Conservation (phyloP, 2,888 invertebrate species). For the Pseudeuparius sepicola region DNA sequence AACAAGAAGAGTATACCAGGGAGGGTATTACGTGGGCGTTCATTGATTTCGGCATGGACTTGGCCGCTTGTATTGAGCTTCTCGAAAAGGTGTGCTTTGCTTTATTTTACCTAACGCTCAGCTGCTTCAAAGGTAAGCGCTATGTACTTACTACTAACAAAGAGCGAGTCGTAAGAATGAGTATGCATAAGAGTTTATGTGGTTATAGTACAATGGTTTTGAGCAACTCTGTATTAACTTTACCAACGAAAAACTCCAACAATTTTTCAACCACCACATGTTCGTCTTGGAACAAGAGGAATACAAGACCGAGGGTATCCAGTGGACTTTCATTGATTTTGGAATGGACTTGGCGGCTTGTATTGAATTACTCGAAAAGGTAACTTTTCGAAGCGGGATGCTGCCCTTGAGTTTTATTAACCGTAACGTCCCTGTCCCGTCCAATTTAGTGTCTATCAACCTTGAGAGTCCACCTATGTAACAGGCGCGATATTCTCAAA, state of each 20-base stretch:
- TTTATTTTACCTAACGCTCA: conserved; percentile 13
- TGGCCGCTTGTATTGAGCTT: conserved; percentile 96
- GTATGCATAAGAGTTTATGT: conserved; percentile 9
- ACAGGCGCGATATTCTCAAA: too few species aligned
- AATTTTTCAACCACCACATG: conserved; percentile 99
- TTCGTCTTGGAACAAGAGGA: conserved; percentile 96
- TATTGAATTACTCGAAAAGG: conserved; percentile 93
- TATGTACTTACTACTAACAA: conserved; percentile 4
- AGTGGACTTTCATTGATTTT: conserved; percentile 95
- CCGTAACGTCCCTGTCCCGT: too few species aligned
- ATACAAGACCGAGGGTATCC: conserved; percentile 88
- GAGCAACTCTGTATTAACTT: conserved; percentile 98
- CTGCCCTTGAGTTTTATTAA: too few species aligned
- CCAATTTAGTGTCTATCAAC: too few species aligned
- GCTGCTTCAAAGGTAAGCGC: conserved; percentile 11
- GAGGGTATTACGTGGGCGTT: conserved; percentile 98
- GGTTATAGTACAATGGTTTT: conserved; percentile 78
- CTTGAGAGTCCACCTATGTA: conserved; percentile 19
- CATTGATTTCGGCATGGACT: conserved; percentile 99
- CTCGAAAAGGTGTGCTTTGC: conserved; percentile 76
- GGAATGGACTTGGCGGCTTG: conserved; percentile 94
- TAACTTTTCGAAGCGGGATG: conserved; percentile 46
- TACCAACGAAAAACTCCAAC: conserved; percentile 95
- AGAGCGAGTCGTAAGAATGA: background rate
- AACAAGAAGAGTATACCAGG: conserved; percentile 97